These are phyloP conservation scores for Amazona finschi DNA, from an alignment of 2,797 vertebrate genomes.

Conservation along the genomic window DNA sequence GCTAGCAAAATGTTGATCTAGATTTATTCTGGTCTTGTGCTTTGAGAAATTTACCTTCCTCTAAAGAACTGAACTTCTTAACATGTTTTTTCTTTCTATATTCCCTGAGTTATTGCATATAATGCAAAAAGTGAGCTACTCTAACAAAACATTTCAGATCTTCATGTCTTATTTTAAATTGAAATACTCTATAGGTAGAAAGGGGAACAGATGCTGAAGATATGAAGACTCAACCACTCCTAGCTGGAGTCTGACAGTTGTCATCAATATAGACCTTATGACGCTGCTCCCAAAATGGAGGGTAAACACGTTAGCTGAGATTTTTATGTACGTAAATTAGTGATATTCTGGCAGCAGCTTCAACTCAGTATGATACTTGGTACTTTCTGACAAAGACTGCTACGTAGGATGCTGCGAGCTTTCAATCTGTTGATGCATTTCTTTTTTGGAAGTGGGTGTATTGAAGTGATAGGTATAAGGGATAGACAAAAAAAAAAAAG, in stretches of 20 bases:
- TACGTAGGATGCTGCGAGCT: neutral
- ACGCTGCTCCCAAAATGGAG: neutral
- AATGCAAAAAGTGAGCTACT: neutral
- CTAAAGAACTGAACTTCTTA: neutral
- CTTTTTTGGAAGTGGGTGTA: neutral
- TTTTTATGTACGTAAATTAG: neutral
- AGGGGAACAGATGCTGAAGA: neutral
- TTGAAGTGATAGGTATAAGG: neutral
- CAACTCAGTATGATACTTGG: neutral
- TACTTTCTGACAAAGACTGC: conserved; percentile 13
- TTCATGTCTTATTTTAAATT: neutral
- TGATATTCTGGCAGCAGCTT: neutral
- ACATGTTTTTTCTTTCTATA: neutral
- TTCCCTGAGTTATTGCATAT: neutral
- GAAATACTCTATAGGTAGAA: neutral
- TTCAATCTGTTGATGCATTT: neutral
- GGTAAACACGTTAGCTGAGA: neutral
- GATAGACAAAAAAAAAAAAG: neutral
- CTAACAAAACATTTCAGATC: neutral
- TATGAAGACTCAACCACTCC: neutral
- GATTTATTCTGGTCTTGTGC: neutral
- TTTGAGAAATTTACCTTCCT: neutral
- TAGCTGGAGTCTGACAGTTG: neutral
- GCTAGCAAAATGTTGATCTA: neutral
- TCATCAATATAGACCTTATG: neutral